Evolutionary conservation across 1,140 invertebrate species (phyloP).

Genomic region (Pentalonia nigronervosa): DNA sequence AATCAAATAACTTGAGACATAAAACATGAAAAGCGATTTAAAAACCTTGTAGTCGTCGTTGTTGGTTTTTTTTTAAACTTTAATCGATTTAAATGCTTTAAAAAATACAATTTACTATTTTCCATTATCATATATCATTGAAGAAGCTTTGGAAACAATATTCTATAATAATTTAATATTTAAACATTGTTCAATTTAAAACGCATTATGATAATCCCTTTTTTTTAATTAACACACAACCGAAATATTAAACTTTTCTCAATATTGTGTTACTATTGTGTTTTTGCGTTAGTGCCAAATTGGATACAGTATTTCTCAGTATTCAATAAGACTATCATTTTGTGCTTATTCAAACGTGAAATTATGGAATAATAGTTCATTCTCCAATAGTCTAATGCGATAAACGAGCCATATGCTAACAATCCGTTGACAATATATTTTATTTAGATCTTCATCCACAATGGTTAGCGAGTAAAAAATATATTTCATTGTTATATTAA

Average conservation of each 20-base stretch:
- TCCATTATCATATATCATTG: not conserved
- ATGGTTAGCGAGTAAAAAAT: not conserved
- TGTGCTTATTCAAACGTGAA: not conserved
- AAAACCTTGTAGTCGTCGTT: not conserved
- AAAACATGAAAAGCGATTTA: not conserved
- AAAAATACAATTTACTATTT: constrained; percentile 3
- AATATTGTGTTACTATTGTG: not conserved
- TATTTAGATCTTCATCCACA: not conserved
- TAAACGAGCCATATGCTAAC: not conserved
- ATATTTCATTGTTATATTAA: not conserved
- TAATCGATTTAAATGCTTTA: not conserved
- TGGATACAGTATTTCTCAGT: not conserved
- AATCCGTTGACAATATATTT: not conserved
- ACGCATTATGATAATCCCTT: not conserved
- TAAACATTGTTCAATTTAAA: not conserved
- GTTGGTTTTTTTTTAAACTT: not conserved
- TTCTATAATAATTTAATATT: not conserved
- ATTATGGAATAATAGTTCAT: not conserved
- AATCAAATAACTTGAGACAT: not conserved
- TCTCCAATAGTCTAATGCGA: not conserved
- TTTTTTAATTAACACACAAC: not conserved
- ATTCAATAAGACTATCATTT: not conserved
- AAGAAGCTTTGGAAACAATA: not conserved
- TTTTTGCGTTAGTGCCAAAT: not conserved
- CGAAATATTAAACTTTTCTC: not conserved